Conservation (phyloP, 2,797 vertebrate species). For the Molossus molossus region DNA sequence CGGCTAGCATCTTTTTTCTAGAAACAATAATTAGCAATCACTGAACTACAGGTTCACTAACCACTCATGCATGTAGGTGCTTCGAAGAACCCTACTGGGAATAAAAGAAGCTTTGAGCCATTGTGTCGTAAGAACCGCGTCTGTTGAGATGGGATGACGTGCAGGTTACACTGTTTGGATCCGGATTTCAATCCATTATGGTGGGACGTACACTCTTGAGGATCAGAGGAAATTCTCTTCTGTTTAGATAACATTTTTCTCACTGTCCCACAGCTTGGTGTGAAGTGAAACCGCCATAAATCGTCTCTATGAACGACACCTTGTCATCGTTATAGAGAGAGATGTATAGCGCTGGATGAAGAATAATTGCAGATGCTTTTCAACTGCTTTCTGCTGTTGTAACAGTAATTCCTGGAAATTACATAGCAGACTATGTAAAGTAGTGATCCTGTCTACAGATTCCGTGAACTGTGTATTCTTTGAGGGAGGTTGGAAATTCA, state of each 20-base stretch:
- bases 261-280: conserved; percentile 32
- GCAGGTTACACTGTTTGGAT: neutral
- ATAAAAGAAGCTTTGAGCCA: neutral
- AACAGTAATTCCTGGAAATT: conserved; percentile 61
- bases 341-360: conserved; percentile 11
- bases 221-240: conserved; percentile 62
- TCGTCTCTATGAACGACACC: neutral
- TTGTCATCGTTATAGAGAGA: neutral
- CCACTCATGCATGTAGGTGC: neutral
- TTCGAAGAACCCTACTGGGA: conserved; percentile 71
- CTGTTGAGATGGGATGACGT: conserved; percentile 12
- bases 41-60: neutral
- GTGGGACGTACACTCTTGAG: neutral
- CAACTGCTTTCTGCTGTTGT: conserved; percentile 4
- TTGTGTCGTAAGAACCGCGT: conserved; percentile 43
- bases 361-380: conserved; percentile 67
- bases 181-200: conserved; percentile 55
- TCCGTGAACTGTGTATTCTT: neutral
- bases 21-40: conserved; percentile 61
- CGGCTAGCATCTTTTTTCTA: neutral
- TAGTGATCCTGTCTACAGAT: neutral
- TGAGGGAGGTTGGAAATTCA: neutral
- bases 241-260: conserved; percentile 51
- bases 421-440: neutral
- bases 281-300: conserved; percentile 47